These are phyloP conservation scores for Hemiscyllium ocellatum DNA, from an alignment of 2,113 vertebrate species.

Conservation along the genomic window DNA sequence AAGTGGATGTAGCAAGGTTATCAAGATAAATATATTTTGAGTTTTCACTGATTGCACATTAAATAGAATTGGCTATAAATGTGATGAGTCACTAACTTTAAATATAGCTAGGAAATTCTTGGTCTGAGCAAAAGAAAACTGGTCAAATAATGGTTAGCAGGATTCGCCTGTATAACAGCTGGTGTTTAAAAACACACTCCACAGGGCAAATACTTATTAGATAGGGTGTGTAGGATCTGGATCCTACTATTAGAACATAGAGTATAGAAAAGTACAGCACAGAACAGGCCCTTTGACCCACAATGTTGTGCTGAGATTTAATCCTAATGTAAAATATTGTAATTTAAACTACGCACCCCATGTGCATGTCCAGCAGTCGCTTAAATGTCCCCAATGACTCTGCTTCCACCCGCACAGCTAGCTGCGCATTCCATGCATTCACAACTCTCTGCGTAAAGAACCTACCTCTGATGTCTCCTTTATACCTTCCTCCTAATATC, in stretches of 20 bases:
- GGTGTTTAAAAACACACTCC: conserved; percentile 29
- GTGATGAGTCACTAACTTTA: not conserved
- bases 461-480: too few species aligned
- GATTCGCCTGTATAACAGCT: not conserved
- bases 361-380: too few species aligned
- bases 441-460: too few species aligned
- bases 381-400: too few species aligned
- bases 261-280: too few species aligned
- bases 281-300: too few species aligned
- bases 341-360: too few species aligned
- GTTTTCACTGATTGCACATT: not conserved
- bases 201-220: not conserved
- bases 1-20: not conserved
- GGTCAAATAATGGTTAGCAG: not conserved
- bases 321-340: too few species aligned
- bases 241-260: not conserved
- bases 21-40: not conserved
- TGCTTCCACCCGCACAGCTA: too few species aligned
- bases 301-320: too few species aligned
- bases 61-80: not conserved
- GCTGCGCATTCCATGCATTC: too few species aligned
- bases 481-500: too few species aligned
- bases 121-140: not conserved
- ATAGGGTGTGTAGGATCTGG: not conserved
- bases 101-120: not conserved